Evolutionary conservation across 30 jellyfish, hydroid and myxozoan genomes (phyloP).

Genomic region (Catostylus mosaicus): DNA sequence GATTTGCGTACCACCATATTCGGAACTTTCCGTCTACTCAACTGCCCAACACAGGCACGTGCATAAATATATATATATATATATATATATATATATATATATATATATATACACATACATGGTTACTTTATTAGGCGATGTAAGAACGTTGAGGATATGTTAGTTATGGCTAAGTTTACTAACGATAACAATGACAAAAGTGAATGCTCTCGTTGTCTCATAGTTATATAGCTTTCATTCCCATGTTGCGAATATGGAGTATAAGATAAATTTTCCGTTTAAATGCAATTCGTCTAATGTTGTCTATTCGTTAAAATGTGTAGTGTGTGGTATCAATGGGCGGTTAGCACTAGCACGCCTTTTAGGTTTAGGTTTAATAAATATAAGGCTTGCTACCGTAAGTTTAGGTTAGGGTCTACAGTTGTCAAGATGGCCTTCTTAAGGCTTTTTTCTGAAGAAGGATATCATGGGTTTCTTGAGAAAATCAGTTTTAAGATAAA

Average conservation of each 20-base stretch:
- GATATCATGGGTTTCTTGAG: conserved; percentile 15
- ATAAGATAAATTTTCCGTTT: background rate
- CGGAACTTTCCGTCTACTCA: too few relatives aligned
- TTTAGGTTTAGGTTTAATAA: background rate
- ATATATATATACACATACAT: too few relatives aligned
- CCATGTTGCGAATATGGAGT: background rate
- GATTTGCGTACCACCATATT: too few relatives aligned
- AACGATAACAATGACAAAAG: background rate
- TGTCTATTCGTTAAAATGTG: too few relatives aligned
- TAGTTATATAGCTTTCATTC: background rate
- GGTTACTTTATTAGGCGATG: too few relatives aligned
- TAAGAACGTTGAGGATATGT: too few relatives aligned
- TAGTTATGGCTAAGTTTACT: background rate
- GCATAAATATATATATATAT: too few relatives aligned
- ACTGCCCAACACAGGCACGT: too few relatives aligned
- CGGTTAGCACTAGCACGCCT: too few relatives aligned
- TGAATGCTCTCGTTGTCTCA: background rate
- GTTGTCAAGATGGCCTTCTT: conserved; percentile 2
- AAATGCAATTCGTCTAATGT: background rate
- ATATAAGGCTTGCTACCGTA: background rate
- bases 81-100: too few relatives aligned
- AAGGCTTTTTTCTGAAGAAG: background rate
- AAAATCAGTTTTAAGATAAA: background rate
- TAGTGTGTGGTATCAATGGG: too few relatives aligned
- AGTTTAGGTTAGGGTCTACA: too few relatives aligned